Evolutionary conservation across 2,113 vertebrate species (phyloP).

Genomic region (Entomyzon cyanotis): DNA sequence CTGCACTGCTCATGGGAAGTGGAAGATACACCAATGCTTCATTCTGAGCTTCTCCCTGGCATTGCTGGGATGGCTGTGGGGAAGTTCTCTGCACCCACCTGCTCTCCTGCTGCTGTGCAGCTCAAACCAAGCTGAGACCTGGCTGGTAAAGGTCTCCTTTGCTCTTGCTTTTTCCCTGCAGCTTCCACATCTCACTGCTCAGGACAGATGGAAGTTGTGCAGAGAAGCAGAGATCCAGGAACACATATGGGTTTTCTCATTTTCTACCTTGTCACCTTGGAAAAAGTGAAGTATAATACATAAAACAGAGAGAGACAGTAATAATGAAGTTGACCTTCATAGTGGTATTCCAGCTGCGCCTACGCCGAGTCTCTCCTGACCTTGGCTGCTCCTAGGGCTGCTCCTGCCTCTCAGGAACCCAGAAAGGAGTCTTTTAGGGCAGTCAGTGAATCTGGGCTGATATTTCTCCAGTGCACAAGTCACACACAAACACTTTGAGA

Average conservation of each 20-base stretch:
- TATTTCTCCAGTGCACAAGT: background rate
- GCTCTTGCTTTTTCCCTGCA: background rate
- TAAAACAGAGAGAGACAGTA: background rate
- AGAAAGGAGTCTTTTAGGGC: background rate
- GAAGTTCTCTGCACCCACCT: background rate
- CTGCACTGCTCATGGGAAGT: background rate
- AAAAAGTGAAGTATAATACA: background rate
- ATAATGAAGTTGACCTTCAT: background rate
- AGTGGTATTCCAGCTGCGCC: background rate
- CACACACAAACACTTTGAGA: background rate
- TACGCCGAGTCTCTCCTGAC: background rate
- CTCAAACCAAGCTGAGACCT: accelerated
- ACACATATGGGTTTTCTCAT: conserved; percentile 23
- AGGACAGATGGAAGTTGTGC: background rate
- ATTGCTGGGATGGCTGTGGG: background rate
- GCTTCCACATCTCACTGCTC: background rate
- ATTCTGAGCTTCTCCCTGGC: background rate
- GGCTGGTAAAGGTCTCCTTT: background rate
- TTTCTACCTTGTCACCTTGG: conserved; percentile 29
- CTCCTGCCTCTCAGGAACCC: background rate
- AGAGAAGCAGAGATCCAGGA: background rate
- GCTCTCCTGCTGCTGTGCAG: background rate
- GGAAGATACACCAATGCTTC: background rate
- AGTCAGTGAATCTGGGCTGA: background rate
- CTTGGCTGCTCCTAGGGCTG: background rate